Conservation (phyloP, 2,797 vertebrate species). For the Amphiprion clarkii region DNA sequence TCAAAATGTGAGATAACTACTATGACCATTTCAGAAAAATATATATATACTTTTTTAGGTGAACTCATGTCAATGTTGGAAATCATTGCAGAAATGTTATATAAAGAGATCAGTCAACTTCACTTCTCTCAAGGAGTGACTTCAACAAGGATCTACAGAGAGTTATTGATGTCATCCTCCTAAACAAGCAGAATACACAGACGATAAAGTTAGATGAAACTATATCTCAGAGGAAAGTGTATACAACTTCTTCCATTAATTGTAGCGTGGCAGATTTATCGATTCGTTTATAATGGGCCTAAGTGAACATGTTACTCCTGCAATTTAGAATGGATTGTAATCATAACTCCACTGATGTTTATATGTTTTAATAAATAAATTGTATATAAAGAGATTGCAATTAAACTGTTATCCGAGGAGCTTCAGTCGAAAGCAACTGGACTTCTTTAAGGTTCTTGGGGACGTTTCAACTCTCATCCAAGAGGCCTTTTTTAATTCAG, state of each 20-base stretch:
- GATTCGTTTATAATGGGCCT: slow-evolving; percentile 8
- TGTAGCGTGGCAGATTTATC: slow-evolving; percentile 14
- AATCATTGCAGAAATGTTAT: neutral
- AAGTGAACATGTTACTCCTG: slow-evolving; percentile 30
- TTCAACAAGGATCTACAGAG: neutral
- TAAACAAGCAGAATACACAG: neutral
- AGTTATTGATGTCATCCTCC: neutral
- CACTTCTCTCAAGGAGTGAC: no score
- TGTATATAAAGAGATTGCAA: no score
- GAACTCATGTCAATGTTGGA: neutral
- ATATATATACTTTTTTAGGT: neutral
- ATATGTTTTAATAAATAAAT: slow-evolving; percentile 16
- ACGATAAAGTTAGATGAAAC: neutral
- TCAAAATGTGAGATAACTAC: neutral
- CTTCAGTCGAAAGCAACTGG: no score
- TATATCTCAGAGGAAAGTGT: neutral
- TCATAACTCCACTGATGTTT: neutral
- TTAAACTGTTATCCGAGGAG: no score
- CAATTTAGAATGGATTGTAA: slow-evolving; percentile 22
- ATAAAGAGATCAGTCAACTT: no score
- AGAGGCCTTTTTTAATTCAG: no score
- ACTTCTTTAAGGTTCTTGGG: no score
- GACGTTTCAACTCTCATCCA: no score
- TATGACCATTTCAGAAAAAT: no score
- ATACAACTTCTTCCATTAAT: neutral